Evolutionary conservation across 2,113 vertebrate species (phyloP), one percentile per base, ranked within the genome.

Genomic region (Barbus barbus): DNA sequence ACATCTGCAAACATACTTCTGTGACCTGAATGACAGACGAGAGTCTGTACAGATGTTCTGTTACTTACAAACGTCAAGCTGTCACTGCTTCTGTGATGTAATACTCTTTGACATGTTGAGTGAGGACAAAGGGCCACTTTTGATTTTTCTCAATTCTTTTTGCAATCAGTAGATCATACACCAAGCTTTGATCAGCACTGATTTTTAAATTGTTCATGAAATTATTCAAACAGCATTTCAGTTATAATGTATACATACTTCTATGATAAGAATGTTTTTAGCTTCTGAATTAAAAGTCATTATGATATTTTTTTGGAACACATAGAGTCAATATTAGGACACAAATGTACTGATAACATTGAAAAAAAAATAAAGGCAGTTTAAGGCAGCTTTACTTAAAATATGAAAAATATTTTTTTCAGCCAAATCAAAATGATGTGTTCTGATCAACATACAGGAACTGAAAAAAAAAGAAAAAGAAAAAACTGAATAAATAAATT

Each of bases 1-100:
- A 44, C 58, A 75, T 72, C 51, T 26, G 16, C 44, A 82, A 74
- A 71, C 53, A 69, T 60, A 80, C 80, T 78, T 12, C 69, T 80
- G 26, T 71, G 61, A 48, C 56, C 71, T 65, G 60, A 69, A 33
- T 85, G 73, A 56, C 67, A 81, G 61, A 41, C 13, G 63, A n/a
- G 41, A 72, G 33, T 48, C 46, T 33, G 78, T 31, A 56, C 63
- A 73, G 81, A 41, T 86, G 85, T 78, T 81, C 56, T 38, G 44
- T 67, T 61, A 36, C 46, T 60, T 73, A 48, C 75, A 63, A 83
- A 69, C 53, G 20, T 84, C 77, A 76, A 24, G n/a, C 38, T 78
- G 36, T 76, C 71, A 46, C 48, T 41, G 56, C 1, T 76, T 65
- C 13, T 22, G 18, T 69, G 73, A 24, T 44, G 36, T 51, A 63